Conservation (phyloP, 2,888 invertebrate genomes). For the Macrophya annulata region DNA sequence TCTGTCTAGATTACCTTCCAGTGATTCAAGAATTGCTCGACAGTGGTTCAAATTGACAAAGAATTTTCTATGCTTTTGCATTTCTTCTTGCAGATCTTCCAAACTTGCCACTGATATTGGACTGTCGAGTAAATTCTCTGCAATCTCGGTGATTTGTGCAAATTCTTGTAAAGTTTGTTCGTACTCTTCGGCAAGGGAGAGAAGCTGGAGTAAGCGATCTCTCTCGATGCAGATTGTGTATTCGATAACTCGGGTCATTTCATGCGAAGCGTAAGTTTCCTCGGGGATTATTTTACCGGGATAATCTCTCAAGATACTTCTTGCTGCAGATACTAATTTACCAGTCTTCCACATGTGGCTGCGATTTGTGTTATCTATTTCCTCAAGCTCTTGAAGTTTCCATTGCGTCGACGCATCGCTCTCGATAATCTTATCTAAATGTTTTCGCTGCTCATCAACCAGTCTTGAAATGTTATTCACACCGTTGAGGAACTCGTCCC, state of each 20-base stretch:
- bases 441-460: constrained; percentile 73
- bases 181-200: constrained; percentile 91
- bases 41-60: constrained; percentile 94
- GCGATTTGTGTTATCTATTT: constrained; percentile 86
- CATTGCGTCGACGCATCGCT: constrained; percentile 86
- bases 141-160: constrained; percentile 91
- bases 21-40: constrained; percentile 91
- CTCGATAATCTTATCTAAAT: constrained; percentile 82
- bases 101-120: constrained; percentile 88
- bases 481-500: constrained; percentile 87
- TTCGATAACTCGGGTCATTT: constrained; percentile 86
- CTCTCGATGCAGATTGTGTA: constrained; percentile 87
- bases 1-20: constrained; percentile 91
- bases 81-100: constrained; percentile 92
- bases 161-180: constrained; percentile 94
- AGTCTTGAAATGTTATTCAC: constrained; percentile 82
- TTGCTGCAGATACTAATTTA: constrained; percentile 84
- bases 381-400: constrained; percentile 87
- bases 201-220: constrained; percentile 88
- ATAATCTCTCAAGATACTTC: constrained; percentile 85
- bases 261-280: constrained; percentile 85
- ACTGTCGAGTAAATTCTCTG: constrained; percentile 90
- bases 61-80: constrained; percentile 94
- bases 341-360: constrained; percentile 83
- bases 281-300: constrained; percentile 87